Evolutionary conservation across 2,113 vertebrate species (phyloP).

Genomic region (Silurus glanis): DNA sequence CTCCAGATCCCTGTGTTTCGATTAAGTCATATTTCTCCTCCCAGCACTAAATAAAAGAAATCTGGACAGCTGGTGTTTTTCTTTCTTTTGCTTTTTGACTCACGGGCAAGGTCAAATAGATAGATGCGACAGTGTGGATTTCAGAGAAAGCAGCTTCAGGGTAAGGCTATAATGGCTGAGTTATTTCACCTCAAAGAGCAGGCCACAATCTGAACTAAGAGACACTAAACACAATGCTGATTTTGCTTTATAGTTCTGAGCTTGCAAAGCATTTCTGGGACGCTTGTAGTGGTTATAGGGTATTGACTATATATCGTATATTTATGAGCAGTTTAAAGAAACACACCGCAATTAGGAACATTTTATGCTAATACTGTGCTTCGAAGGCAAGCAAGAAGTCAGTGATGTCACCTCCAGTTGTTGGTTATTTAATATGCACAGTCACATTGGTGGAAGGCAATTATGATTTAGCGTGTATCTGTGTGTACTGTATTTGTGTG

Average conservation of each 20-base stretch:
- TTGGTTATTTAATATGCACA: background rate
- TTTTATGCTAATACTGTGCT: background rate
- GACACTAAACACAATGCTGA: conserved; percentile 1
- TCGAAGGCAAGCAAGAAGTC: background rate
- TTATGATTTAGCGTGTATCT: background rate
- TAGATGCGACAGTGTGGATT: conserved; percentile 31
- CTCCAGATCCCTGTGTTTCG: conserved; percentile 25
- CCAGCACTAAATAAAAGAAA: conserved; percentile 54
- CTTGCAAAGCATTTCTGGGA: background rate
- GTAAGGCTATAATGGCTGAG: conserved; percentile 31
- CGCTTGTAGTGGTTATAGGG: background rate
- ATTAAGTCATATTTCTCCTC: conserved; percentile 53
- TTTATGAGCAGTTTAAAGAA: background rate
- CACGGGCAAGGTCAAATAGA: conserved; percentile 44
- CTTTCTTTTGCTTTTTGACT: conserved; percentile 34
- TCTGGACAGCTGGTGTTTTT: conserved; percentile 51
- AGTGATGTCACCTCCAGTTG: background rate
- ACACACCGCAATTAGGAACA: background rate
- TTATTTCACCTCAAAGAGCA: conserved; percentile 24
- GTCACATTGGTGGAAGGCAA: background rate
- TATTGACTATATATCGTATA: background rate
- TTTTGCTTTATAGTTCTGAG: background rate
- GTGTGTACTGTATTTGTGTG: too few species aligned
- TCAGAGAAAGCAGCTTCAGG: conserved; percentile 30
- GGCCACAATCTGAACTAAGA: conserved; percentile 9